Conservation (phyloP, 2,888 invertebrate species). For the Mesoligia furuncula region DNA sequence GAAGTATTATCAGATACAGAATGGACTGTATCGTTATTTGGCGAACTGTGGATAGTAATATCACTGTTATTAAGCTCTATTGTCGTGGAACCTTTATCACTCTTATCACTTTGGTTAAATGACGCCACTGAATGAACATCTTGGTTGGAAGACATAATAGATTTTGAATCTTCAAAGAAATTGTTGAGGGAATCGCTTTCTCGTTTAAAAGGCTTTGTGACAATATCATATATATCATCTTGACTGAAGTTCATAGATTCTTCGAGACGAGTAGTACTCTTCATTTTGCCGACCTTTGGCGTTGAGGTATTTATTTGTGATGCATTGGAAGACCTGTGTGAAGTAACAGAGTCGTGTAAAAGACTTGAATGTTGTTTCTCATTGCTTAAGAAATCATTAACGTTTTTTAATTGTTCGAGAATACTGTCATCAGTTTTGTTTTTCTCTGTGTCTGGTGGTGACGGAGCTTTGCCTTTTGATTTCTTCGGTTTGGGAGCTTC, state of each 20-base stretch:
- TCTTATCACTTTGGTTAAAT: constrained; percentile 87
- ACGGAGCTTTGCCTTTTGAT: constrained; percentile 94
- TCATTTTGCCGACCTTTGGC: constrained; percentile 85
- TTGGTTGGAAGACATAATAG: constrained; percentile 87
- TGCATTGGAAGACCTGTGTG: constrained; percentile 70
- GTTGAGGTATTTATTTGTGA: constrained; percentile 87
- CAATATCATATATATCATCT: constrained; percentile 90
- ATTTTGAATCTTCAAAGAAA: constrained; percentile 86
- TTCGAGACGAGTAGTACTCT: constrained; percentile 80
- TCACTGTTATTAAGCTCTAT: constrained; percentile 94
- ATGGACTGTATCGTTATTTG: constrained; percentile 87
- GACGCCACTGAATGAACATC: constrained; percentile 86
- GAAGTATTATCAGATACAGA: constrained; percentile 87
- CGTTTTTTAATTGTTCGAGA: constrained; percentile 83
- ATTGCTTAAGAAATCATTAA: constrained; percentile 83
- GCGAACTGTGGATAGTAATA: constrained; percentile 93
- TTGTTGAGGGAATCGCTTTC: constrained; percentile 88
- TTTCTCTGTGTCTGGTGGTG: constrained; percentile 91
- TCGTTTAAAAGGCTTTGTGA: constrained; percentile 85
- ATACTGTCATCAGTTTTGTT: constrained; percentile 88
- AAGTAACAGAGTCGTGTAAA: constrained; percentile 75
- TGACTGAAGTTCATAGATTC: constrained; percentile 87
- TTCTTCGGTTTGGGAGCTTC: constrained; percentile 88
- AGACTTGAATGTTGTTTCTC: constrained; percentile 86
- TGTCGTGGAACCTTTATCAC: constrained; percentile 91